Percentiles rank a stretch among this genome's conserved stretches.
These are phyloP conservation scores for Physella acuta DNA, from an alignment of 1,140 invertebrate genomes.

Conservation along the genomic window DNA sequence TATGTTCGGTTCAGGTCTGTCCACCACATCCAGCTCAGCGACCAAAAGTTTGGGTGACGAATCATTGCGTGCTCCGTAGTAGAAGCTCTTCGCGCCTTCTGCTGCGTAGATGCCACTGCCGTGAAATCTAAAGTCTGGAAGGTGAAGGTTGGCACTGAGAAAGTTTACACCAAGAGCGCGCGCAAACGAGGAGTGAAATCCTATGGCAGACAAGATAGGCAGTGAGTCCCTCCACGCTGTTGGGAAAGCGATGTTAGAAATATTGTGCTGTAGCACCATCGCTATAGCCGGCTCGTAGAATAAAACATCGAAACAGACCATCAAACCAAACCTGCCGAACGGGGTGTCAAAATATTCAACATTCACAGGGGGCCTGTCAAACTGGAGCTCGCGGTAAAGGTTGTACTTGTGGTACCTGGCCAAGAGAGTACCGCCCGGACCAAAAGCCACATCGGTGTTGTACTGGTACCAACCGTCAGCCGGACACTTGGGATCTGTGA, in stretches of 20 bases:
- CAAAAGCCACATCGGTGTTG: constrained; percentile 78
- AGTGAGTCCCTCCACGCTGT: constrained; percentile 74
- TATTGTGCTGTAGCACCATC: constrained; percentile 47
- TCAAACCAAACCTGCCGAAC: constrained; percentile 78
- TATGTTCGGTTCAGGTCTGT: background rate
- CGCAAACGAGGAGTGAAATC: constrained; percentile 64
- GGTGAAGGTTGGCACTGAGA: constrained; percentile 64
- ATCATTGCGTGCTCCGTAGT: constrained; percentile 26
- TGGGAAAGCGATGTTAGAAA: constrained; percentile 72
- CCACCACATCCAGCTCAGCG: background rate
- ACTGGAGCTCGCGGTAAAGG: constrained; percentile 65
- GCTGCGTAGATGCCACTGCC: constrained; percentile 65
- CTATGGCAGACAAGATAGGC: constrained; percentile 67
- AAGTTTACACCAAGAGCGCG: constrained; percentile 65
- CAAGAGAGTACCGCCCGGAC: constrained; percentile 46
- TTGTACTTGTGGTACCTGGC: constrained; percentile 73
- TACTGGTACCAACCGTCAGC: constrained; percentile 64
- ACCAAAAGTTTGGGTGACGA: constrained; percentile 3
- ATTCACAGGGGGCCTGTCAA: constrained; percentile 61
- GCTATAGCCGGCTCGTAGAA: constrained; percentile 64
- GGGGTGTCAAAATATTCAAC: constrained; percentile 66
- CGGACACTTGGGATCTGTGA: constrained; percentile 61
- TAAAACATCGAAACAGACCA: constrained; percentile 78
- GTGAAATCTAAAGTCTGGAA: constrained; percentile 57
- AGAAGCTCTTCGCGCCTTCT: constrained; percentile 27